A percentile compares a stretch with the other conserved stretches of the same genome.
Evolutionary conservation across 2,113 vertebrate species (phyloP).

Genomic region (Ranitomeya imitator): DNA sequence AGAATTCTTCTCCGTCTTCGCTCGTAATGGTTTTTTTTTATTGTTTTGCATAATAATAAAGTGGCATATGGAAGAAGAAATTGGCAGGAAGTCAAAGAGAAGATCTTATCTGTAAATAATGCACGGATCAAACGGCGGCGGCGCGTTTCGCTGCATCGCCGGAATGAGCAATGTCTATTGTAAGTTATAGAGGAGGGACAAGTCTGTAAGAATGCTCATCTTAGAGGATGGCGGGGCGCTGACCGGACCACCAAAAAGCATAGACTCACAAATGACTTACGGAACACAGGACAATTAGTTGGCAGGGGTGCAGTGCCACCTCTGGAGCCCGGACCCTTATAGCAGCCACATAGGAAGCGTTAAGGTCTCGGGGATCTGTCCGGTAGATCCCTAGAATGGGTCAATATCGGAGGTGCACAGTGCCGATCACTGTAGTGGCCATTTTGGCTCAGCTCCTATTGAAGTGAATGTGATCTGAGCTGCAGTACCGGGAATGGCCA

Average conservation of each 20-base stretch:
- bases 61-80: neutral
- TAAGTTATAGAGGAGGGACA: neutral
- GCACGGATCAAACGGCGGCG: neutral
- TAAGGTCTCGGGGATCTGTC: too few species aligned
- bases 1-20: constrained; percentile 2
- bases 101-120: constrained; percentile 24
- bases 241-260: neutral
- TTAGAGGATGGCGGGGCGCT: neutral
- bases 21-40: neutral
- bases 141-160: too few species aligned
- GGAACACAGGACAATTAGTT: too few species aligned
- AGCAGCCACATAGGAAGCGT: too few species aligned
- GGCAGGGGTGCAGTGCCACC: too few species aligned
- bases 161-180: neutral
- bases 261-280: neutral
- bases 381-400: too few species aligned
- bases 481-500: too few species aligned
- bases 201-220: neutral
- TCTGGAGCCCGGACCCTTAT: too few species aligned
- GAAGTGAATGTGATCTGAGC: too few species aligned
- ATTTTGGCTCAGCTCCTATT: too few species aligned
- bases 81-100: constrained; percentile 30
- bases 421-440: too few species aligned
- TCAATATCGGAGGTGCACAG: too few species aligned
- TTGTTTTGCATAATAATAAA: constrained; percentile 27